These are phyloP conservation scores for Battus philenor DNA, from an alignment of 1,140 invertebrate genomes.

Conservation along the genomic window DNA sequence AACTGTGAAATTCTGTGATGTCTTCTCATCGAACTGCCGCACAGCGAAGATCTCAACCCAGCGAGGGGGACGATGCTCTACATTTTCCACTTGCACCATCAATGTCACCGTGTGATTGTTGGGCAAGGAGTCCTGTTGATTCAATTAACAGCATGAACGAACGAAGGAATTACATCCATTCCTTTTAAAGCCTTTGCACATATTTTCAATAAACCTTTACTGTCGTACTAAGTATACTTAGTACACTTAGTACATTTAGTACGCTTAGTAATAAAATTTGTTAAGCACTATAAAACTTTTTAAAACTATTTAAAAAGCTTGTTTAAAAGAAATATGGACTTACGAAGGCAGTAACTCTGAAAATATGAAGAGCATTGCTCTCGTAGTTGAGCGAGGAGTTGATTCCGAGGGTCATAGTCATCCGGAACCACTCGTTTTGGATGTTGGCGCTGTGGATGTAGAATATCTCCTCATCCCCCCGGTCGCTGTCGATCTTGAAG, in stretches of 20 bases:
- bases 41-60: conserved; percentile 74
- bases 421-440: conserved; percentile 32
- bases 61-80: conserved; percentile 70
- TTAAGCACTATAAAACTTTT: too few species aligned
- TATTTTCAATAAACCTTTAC: too few species aligned
- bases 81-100: conserved; percentile 75
- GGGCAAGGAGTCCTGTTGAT: conserved; percentile 57
- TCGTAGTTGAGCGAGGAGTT: conserved; percentile 45
- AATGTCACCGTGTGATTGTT: conserved; percentile 63
- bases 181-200: too few species aligned
- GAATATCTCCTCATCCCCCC: conserved; percentile 47
- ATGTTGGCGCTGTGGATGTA: conserved; percentile 36
- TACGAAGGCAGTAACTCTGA: conserved; percentile 58
- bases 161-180: too few species aligned
- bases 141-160: too few species aligned
- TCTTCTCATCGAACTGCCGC: conserved; percentile 74
- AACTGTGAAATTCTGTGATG: conserved; percentile 50
- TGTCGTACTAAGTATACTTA: too few species aligned
- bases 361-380: conserved; percentile 57
- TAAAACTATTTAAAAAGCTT: too few species aligned
- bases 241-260: too few species aligned
- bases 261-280: too few species aligned
- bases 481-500: conserved; percentile 50
- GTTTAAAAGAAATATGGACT: conserved; percentile 27
- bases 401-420: conserved; percentile 52